Evolutionary conservation across 2,797 vertebrate genomes (phyloP).

Genomic region (Oryzias dopingdopingensis): DNA sequence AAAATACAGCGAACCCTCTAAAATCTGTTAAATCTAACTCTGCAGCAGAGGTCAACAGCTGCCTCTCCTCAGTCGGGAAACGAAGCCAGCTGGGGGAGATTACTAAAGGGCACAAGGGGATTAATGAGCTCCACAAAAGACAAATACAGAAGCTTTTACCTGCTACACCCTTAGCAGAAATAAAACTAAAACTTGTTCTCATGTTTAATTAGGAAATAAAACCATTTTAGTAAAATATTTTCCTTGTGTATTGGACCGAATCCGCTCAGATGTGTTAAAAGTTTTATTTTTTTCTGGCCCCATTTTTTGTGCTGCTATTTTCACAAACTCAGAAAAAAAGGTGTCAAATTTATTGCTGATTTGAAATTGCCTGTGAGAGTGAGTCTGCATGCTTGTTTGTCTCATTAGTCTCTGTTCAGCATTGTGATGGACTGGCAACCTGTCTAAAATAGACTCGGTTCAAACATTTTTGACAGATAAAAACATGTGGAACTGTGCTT

Average conservation of each 20-base stretch:
- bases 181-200: neutral
- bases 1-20: constrained; percentile 24
- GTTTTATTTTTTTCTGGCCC: too few species aligned
- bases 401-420: neutral
- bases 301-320: too few species aligned
- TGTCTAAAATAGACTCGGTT: too few species aligned
- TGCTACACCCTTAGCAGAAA: constrained; percentile 2
- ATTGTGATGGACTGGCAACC: too few species aligned
- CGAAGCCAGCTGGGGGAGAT: constrained; percentile 52
- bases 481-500: too few species aligned
- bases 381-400: neutral
- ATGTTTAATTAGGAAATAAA: neutral
- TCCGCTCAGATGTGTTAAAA: too few species aligned
- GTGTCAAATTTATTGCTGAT: too few species aligned
- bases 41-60: constrained; percentile 60
- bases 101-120: constrained; percentile 59
- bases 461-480: too few species aligned
- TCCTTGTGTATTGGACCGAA: too few species aligned
- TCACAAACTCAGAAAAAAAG: too few species aligned
- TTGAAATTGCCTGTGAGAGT: too few species aligned
- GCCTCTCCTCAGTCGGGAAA: constrained; percentile 54
- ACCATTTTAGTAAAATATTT: too few species aligned
- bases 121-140: constrained; percentile 39
- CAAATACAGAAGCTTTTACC: constrained; percentile 11
- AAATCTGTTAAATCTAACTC: constrained; percentile 49